Base-by-base conservation (phyloP, 2,888 invertebrate species). In the Ormyrus rosae region DNA sequence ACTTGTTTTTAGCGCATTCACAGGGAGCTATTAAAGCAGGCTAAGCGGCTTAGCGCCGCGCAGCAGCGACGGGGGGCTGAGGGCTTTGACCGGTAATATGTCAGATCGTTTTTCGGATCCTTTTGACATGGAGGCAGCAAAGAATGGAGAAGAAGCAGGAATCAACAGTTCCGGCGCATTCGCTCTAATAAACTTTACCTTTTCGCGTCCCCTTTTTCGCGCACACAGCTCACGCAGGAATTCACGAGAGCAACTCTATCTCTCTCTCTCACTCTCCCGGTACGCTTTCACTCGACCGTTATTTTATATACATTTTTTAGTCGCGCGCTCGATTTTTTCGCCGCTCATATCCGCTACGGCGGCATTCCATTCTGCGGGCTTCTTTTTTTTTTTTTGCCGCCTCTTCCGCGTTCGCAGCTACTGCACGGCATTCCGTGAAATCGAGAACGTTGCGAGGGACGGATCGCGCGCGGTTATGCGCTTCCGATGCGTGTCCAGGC, bases 161-260 rank as follows among this genome's bases (percentile, higher is more conserved):
- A 56, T 73, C 65, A 13, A 56, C 19, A 10, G 8, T 7, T 69
- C 65, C 50, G 50, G 13, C 53, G 60, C 46, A 58, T 58, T 51
- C 13, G 67, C 78, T 78, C 63, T 72, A 72, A 78, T 72, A 53
- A 72, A 61, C 72, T 58, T 19, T 63, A 83, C 83, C 85, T 86
- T 84, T 84, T 84, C 50, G 45, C n/a, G 5, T 58, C 70, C 71
- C 45, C 46, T 45, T 48, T 50, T 11, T 53, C 45, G 45, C 56
- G 34, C 55, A 10, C 60, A 48, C 65, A 48, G n/a, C 34, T 34
- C 34, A 34, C 34, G 34, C 34, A 34, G 34, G 34, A 34, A 34
- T 34, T 34, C 34, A 34, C 34, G 34, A 34, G 34, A 34, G 34
- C 34, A 4, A 4, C 34, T 34, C 34, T 34, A 34, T 34, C 4